phyloP scores from a whole-genome alignment of 1,140 invertebrate species.

The Drosophila sucinea region DNA sequence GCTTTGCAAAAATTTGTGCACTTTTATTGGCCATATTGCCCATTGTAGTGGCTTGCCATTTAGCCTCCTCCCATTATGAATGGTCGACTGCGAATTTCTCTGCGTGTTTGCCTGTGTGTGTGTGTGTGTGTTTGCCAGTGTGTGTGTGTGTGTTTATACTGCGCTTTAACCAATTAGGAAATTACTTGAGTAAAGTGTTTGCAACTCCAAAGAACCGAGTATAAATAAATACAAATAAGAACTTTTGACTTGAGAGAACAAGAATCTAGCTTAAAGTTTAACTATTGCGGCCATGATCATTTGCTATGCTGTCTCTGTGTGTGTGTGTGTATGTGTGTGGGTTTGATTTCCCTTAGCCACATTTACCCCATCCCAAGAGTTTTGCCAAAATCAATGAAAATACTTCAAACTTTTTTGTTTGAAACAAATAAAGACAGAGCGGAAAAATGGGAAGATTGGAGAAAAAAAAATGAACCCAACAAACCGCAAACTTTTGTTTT shows the following conservation, averaged over 20 bases:
- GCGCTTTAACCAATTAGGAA: constrained; percentile 70
- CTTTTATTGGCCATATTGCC: constrained; percentile 43
- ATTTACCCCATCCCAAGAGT: not conserved
- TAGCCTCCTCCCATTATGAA: constrained; percentile 34
- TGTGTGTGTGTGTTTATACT: constrained; percentile 33
- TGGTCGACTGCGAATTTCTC: constrained; percentile 20
- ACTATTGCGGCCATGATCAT: constrained; percentile 27
- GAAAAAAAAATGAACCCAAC: constrained; percentile 7
- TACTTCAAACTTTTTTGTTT: constrained; percentile 41
- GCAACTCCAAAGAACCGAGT: constrained; percentile 29
- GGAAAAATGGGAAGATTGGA: not conserved
- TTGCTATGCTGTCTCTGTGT: constrained; percentile 17
- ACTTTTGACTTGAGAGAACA: constrained; percentile 33
- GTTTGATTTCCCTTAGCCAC: not conserved
- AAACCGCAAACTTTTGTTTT: constrained; percentile 9
- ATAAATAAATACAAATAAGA: constrained; percentile 30
- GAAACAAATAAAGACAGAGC: not conserved
- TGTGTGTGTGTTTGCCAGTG: constrained; percentile 14
- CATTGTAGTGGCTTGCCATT: constrained; percentile 33
- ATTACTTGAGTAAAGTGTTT: constrained; percentile 66
- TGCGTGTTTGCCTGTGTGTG: not conserved
- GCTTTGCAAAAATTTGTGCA: constrained; percentile 57
- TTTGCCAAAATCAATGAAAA: constrained; percentile 42
- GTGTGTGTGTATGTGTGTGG: not conserved
- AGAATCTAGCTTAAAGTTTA: constrained; percentile 36